Base-by-base conservation (phyloP, 1,140 invertebrate species). In the Lamellibrachia luymesi region DNA sequence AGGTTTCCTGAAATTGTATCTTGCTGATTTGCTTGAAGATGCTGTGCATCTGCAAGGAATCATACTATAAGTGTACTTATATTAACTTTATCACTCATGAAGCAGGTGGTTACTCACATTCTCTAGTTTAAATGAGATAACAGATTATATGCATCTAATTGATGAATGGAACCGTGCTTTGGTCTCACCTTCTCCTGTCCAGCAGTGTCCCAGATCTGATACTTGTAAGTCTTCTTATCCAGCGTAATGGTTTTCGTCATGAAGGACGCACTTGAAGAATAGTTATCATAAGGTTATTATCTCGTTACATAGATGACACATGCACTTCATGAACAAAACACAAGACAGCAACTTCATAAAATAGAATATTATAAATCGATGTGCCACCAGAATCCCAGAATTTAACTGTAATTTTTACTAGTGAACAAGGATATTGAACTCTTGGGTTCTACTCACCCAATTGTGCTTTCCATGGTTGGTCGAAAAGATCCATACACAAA, bases 401-500 rank as follows among this genome's bases (percentile, higher is more conserved):
- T 38, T 38, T 38, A 38, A 38, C 38, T 38, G 38, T 38, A 38
- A 38, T 38, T 38, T 38, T 38, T 22, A 90, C 27, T 22, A 90
- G 27, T 22, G 89, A 27, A 90, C 17, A 1, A 90, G 27, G 89
- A 90, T 90, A 90, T 90, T 90, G 89, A 90, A 90, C 27, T 90
- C 17, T 92, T 51, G 90, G 51, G 89, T 38, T 13, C 49, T 93
- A 51, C 51, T 94, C 94, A 95, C 96, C 99, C 99, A 97, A 99
- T 99, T 95, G 99, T 99, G 97, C 99, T 99, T 97, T 99, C 99
- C 97, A 99, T 99, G 96, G 99, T 99, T 96, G 99, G 99, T 96
- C 99, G 99, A 96, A 99, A 99, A 97, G 99, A 99, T 95, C 99
- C 99, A 97, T 99, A 99, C 93, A 99, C 99, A 97, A 99, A 99